Conservation (phyloP, 2,113 vertebrate genomes). For the Etia nguti region DNA sequence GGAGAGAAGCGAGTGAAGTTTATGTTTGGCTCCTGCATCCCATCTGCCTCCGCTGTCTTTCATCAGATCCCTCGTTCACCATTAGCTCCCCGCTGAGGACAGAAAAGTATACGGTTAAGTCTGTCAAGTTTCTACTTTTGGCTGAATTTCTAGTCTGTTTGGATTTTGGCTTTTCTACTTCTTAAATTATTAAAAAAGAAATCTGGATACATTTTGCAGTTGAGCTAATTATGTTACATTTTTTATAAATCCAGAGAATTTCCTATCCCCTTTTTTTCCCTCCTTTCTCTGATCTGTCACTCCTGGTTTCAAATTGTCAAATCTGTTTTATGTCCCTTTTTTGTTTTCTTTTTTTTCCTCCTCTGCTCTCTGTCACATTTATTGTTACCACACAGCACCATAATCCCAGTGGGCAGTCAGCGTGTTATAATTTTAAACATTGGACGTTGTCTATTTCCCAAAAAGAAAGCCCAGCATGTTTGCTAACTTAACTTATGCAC, state of each 20-base stretch:
- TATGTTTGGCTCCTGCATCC: neutral
- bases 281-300: neutral
- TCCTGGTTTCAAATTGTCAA: neutral
- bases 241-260: neutral
- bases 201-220: neutral
- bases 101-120: neutral
- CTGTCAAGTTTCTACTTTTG: neutral
- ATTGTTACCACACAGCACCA: neutral
- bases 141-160: neutral
- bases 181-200: neutral
- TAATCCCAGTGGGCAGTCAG: neutral
- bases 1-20: neutral
- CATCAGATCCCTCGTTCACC: neutral
- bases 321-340: conserved; percentile 6
- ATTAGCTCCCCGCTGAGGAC: neutral
- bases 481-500: neutral
- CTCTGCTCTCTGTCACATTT: neutral
- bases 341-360: neutral
- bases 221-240: neutral
- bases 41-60: neutral
- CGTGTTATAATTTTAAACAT: neutral
- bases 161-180: neutral
- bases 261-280: neutral
- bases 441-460: neutral
- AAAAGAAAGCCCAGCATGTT: conserved; percentile 5